phyloP scores from a whole-genome alignment of 2,888 invertebrate genomes.

The Polydrusus cervinus region DNA sequence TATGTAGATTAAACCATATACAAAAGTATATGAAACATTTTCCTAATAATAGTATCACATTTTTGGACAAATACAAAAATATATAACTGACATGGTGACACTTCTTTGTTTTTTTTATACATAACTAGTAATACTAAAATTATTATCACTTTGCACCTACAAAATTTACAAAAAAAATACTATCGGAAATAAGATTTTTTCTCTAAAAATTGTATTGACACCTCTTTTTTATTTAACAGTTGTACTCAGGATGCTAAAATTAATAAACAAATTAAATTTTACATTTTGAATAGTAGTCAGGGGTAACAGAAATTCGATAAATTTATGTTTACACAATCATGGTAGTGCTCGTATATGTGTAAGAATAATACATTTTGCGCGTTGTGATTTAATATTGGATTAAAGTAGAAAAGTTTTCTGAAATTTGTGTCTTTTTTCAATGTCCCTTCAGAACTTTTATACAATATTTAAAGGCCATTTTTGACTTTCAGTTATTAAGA shows the following conservation, averaged over 20 bases:
- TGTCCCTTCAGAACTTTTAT: too few species aligned
- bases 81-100: conserved; percentile 40
- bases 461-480: too few species aligned
- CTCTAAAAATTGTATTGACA: neutral
- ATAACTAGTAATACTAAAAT: conserved; percentile 29
- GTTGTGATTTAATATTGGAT: too few species aligned
- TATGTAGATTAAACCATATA: conserved; percentile 38
- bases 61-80: conserved; percentile 52
- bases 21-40: conserved; percentile 38
- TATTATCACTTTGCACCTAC: conserved; percentile 35
- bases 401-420: too few species aligned
- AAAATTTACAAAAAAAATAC: neutral
- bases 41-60: conserved; percentile 52
- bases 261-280: conserved; percentile 4
- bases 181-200: neutral
- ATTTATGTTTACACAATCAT: too few species aligned
- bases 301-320: too few species aligned
- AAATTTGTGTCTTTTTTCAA: too few species aligned
- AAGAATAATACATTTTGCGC: too few species aligned
- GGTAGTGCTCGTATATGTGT: too few species aligned
- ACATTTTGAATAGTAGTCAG: conserved; percentile 12
- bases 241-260: neutral
- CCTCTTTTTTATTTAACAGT: neutral
- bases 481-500: too few species aligned
- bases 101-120: neutral